These are phyloP conservation scores for Bombus difficillimus DNA, from an alignment of 1,140 invertebrate species.

Conservation along the genomic window DNA sequence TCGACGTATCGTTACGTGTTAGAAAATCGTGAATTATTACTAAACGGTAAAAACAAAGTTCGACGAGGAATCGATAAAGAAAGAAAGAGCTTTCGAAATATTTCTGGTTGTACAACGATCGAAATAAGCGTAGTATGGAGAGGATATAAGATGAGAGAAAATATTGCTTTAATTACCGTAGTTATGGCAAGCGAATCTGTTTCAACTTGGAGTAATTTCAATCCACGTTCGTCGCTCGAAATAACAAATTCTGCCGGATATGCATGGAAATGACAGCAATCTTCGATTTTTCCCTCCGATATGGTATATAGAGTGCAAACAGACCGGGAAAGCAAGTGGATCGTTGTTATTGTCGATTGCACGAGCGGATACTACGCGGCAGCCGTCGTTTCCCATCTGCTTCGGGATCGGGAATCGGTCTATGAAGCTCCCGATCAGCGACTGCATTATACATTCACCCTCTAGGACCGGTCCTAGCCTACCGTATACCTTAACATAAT, in stretches of 20 bases:
- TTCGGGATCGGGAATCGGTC: slow-evolving; percentile 24
- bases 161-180: background rate
- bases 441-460: slow-evolving; percentile 77
- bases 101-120: background rate
- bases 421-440: slow-evolving; percentile 27
- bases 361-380: slow-evolving; percentile 28
- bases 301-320: background rate
- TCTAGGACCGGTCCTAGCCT: slow-evolving; percentile 56
- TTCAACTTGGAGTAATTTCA: background rate
- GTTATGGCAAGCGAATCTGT: background rate
- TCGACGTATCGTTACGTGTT: too few relatives aligned
- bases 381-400: slow-evolving; percentile 51
- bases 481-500: slow-evolving; percentile 81
- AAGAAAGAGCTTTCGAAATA: background rate
- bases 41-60: too few relatives aligned
- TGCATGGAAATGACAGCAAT: background rate
- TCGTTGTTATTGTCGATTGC: slow-evolving; percentile 26
- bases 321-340: background rate
- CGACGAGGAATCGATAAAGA: background rate
- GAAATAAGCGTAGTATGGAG: rapidly evolving
- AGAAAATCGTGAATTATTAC: too few relatives aligned
- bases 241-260: background rate
- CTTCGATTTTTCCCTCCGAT: background rate
- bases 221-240: background rate
- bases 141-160: background rate